Conservation (phyloP, 2,797 vertebrate genomes). For the Coranthus polyacanthus region DNA sequence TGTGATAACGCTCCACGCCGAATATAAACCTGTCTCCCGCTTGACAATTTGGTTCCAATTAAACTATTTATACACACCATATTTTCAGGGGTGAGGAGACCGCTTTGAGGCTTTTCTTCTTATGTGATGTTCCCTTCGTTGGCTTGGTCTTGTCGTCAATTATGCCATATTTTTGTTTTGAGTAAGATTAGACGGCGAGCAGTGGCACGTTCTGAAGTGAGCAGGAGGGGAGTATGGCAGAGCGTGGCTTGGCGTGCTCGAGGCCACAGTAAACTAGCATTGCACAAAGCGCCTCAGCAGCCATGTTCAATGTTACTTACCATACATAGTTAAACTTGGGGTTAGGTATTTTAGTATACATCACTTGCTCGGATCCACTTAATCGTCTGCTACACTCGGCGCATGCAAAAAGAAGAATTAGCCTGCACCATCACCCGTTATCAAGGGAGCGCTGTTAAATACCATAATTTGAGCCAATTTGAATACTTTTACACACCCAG, state of each 20-base stretch:
- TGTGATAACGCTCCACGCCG: conserved; percentile 69
- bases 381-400: conserved; percentile 35
- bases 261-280: conserved; percentile 22
- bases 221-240: neutral
- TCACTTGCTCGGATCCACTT: conserved; percentile 42
- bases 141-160: conserved; percentile 51
- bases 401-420: conserved; percentile 64
- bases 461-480: conserved; percentile 73
- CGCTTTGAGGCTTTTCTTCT: conserved; percentile 66
- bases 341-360: conserved; percentile 43
- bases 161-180: conserved; percentile 65
- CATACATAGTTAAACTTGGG: neutral
- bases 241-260: conserved; percentile 7
- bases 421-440: conserved; percentile 66
- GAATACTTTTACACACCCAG: conserved; percentile 65
- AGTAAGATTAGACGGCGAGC: conserved; percentile 46
- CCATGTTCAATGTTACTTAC: conserved; percentile 7
- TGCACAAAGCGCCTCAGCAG: neutral
- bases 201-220: conserved; percentile 23
- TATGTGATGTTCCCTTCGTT: conserved; percentile 51
- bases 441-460: conserved; percentile 73
- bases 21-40: conserved; percentile 75
- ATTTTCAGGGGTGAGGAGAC: conserved; percentile 67
- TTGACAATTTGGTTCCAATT: conserved; percentile 80
- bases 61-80: conserved; percentile 75